Evolutionary conservation across 2,113 vertebrate species (phyloP).

Genomic region (Rhinopomastus cyanomelas): DNA sequence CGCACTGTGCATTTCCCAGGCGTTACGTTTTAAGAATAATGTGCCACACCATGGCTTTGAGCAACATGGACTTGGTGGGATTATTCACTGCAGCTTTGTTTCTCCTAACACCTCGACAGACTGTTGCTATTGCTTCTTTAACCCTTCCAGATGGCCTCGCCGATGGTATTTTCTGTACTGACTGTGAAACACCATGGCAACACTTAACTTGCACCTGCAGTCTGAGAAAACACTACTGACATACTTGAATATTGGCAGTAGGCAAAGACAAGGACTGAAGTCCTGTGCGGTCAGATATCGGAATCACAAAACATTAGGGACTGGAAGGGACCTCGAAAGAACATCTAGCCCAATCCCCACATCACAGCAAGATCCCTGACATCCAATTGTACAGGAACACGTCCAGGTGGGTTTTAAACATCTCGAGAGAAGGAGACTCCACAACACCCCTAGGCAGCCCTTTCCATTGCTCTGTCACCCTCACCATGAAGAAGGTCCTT

Average conservation of each 20-base stretch:
- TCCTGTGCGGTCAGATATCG: no score
- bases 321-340: no score
- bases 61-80: neutral
- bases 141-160: neutral
- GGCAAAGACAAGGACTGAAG: neutral
- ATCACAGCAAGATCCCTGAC: no score
- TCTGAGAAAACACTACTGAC: neutral
- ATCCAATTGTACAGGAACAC: no score
- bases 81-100: neutral
- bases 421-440: no score
- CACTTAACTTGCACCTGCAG: neutral
- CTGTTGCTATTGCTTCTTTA: neutral
- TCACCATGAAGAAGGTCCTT: no score
- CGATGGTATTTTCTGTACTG: neutral
- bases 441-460: no score
- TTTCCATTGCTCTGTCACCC: no score
- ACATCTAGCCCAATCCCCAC: no score
- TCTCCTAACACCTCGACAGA: constrained; percentile 5
- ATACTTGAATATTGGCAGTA: neutral
- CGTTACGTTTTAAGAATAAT: neutral
- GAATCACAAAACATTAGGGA: no score
- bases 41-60: neutral
- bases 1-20: neutral
- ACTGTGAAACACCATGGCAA: neutral
- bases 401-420: no score